Evolutionary conservation across 2,888 invertebrate genomes (phyloP).

Genomic region (Ctenicera cuprea): DNA sequence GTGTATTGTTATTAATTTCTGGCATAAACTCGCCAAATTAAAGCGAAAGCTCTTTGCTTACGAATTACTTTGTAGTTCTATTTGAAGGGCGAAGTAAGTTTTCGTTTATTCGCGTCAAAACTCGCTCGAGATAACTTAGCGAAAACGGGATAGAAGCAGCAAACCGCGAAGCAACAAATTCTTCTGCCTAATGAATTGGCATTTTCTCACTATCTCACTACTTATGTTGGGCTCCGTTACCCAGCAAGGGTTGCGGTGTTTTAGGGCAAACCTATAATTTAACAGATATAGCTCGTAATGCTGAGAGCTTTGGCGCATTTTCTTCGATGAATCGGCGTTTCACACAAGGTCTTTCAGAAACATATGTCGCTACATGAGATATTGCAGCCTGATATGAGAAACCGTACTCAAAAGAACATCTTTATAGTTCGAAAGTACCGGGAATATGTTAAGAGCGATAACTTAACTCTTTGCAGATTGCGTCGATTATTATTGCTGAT

Average conservation of each 20-base stretch:
- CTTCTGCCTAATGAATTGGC: conserved; percentile 50
- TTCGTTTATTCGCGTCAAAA: conserved; percentile 11
- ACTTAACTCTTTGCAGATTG: conserved; percentile 24
- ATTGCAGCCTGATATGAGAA: conserved; percentile 49
- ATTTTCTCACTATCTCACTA: conserved; percentile 52
- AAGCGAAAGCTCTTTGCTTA: conserved; percentile 47
- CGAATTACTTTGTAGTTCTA: conserved; percentile 31
- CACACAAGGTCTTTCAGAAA: conserved; percentile 48
- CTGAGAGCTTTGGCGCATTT: conserved; percentile 57
- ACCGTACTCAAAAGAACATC: conserved; percentile 46
- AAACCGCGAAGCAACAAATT: conserved; percentile 33
- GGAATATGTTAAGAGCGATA: conserved; percentile 32
- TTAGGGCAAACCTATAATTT: conserved; percentile 55
- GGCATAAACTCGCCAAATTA: conserved; percentile 55
- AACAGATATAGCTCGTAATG: conserved; percentile 53
- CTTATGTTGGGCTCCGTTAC: conserved; percentile 47
- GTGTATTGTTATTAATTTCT: conserved; percentile 58
- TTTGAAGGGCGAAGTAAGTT: not conserved
- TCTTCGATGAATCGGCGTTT: conserved; percentile 57
- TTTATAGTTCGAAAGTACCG: conserved; percentile 36
- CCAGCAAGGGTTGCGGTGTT: conserved; percentile 48
- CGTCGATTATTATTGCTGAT: conserved; percentile 19
- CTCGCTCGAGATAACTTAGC: conserved; percentile 27
- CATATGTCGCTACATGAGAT: conserved; percentile 50
- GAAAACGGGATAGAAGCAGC: conserved; percentile 22